Conservation (phyloP, 2,888 invertebrate species). For the Sinelater perroti region DNA sequence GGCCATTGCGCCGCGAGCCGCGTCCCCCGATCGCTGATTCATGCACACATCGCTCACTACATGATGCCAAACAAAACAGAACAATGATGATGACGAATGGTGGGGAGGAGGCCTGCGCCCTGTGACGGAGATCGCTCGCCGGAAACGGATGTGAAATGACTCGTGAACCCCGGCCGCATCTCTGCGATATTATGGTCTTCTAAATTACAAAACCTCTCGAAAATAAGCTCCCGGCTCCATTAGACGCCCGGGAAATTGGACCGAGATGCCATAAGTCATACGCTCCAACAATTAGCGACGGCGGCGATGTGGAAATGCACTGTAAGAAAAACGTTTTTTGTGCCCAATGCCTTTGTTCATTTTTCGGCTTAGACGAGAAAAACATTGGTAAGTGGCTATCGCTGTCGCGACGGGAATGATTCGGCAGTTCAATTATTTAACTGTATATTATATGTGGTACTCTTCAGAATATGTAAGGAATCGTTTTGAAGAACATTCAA, state of each 20-base stretch:
- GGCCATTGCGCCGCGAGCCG: conserved; percentile 40
- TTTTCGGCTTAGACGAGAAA: no score
- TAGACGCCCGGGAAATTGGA: conserved; percentile 34
- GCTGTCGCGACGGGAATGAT: no score
- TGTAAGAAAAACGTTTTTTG: neutral
- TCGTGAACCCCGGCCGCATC: conserved; percentile 46
- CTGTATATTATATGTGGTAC: no score
- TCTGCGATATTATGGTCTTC: conserved; percentile 36
- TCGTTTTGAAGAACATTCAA: no score
- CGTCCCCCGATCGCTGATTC: conserved; percentile 42
- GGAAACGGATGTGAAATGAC: conserved; percentile 52
- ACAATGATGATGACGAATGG: conserved; percentile 45
- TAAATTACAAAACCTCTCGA: conserved; percentile 38
- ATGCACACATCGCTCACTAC: conserved; percentile 41
- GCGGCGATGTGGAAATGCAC: neutral
- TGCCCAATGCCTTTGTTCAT: no score
- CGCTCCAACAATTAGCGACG: conserved; percentile 8
- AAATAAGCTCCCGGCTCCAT: conserved; percentile 34
- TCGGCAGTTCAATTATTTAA: no score
- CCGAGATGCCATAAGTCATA: conserved; percentile 26
- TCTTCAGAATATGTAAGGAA: no score
- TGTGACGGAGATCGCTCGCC: conserved; percentile 46
- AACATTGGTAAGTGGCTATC: no score
- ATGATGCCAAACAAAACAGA: conserved; percentile 43
- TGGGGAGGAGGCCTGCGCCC: conserved; percentile 39